These are phyloP conservation scores for Drosophila guanche DNA, from an alignment of 1,140 invertebrate species.

Conservation along the genomic window DNA sequence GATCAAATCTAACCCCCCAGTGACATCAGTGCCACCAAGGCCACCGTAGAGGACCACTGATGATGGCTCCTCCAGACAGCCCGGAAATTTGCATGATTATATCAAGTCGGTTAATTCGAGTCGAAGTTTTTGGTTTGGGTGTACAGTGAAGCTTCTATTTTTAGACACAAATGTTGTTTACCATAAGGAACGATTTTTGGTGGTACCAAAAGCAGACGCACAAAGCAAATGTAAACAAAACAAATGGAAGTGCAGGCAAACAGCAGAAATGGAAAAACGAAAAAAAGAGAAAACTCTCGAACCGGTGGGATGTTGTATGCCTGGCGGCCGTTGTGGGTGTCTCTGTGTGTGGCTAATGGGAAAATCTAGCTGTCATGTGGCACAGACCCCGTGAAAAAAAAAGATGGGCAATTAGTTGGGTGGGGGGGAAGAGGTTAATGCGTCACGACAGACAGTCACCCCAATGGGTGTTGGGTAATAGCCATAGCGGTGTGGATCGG, in stretches of 20 bases:
- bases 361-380: slow-evolving; percentile 7
- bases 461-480: slow-evolving; percentile 13
- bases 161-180: slow-evolving; percentile 45
- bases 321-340: neutral
- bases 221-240: slow-evolving; percentile 54
- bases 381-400: slow-evolving; percentile 20
- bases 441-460: slow-evolving; percentile 1
- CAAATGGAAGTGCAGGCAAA: slow-evolving; percentile 32
- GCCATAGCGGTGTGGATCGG: too few species aligned
- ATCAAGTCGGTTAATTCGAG: slow-evolving; percentile 4
- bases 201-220: slow-evolving; percentile 35
- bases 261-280: slow-evolving; percentile 27
- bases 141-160: slow-evolving; percentile 37
- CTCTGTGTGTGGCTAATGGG: slow-evolving; percentile 33
- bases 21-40: too few species aligned
- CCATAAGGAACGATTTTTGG: slow-evolving; percentile 29
- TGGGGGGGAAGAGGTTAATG: slow-evolving; percentile 1
- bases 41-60: too few species aligned
- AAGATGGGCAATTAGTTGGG: neutral
- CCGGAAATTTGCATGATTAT: slow-evolving; percentile 67
- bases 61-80: slow-evolving; percentile 2
- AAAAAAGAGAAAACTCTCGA: too few species aligned
- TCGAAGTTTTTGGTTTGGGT: slow-evolving; percentile 13
- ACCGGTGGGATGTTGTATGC: too few species aligned
- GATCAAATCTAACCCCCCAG: too few species aligned